Evolutionary conservation across 2,113 vertebrate genomes (phyloP).

Genomic region (Pyxicephalus adspersus): DNA sequence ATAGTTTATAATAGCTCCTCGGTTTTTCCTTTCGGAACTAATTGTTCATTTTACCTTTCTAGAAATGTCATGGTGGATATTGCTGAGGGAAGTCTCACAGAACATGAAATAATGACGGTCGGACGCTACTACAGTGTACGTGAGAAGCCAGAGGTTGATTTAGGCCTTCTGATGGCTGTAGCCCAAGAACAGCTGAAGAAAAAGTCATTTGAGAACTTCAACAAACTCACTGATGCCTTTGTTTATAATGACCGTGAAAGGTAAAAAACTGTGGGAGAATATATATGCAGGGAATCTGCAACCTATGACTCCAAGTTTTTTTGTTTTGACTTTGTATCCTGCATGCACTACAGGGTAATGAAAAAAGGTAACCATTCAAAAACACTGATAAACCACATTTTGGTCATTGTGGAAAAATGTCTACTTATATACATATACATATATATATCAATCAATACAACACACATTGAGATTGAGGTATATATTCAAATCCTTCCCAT

Average conservation of each 20-base stretch:
- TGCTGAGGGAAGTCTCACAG: slow-evolving; percentile 69
- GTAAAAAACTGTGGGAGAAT: slow-evolving; percentile 66
- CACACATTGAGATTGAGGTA: no score
- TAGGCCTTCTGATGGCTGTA: slow-evolving; percentile 70
- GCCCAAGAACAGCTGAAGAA: slow-evolving; percentile 83
- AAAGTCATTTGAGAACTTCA: slow-evolving; percentile 80
- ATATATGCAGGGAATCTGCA: not conserved
- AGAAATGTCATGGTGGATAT: slow-evolving; percentile 77
- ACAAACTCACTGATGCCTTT: slow-evolving; percentile 70
- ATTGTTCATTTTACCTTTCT: slow-evolving; percentile 52
- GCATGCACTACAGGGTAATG: no score
- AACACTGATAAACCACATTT: no score
- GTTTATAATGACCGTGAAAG: slow-evolving; percentile 74
- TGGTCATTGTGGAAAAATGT: no score
- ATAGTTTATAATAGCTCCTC: no score
- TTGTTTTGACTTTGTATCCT: no score
- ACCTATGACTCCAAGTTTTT: no score
- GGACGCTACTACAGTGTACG: slow-evolving; percentile 72
- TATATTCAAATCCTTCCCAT: no score
- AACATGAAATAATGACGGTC: slow-evolving; percentile 86
- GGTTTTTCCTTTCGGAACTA: no score
- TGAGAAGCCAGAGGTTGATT: slow-evolving; percentile 63
- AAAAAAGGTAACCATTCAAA: no score
- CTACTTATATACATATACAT: no score
- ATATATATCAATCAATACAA: no score